Percentiles rank a stretch among this genome's conserved stretches.
These are phyloP conservation scores for Drosophila saltans DNA, from an alignment of 1,140 invertebrate species.

Conservation along the genomic window DNA sequence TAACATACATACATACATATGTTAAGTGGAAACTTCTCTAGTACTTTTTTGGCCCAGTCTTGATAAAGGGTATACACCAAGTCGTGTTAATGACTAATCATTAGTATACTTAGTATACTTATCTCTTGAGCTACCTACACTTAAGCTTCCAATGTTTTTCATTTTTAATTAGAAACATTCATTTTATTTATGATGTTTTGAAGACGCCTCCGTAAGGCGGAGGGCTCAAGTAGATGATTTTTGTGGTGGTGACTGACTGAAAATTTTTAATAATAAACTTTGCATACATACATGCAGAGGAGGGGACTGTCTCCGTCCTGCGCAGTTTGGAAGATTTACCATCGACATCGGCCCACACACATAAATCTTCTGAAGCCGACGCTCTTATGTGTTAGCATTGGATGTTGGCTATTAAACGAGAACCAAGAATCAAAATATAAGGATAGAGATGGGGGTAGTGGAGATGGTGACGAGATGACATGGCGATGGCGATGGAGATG, in stretches of 20 bases:
- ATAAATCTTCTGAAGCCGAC: slow-evolving; percentile 67
- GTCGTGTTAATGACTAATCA: not conserved
- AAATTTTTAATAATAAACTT: slow-evolving; percentile 62
- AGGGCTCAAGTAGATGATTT: slow-evolving; percentile 48
- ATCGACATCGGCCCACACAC: slow-evolving; percentile 35
- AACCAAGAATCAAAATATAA: slow-evolving; percentile 63
- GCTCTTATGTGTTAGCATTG: slow-evolving; percentile 49
- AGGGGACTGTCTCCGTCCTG: slow-evolving; percentile 37
- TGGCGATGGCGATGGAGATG: not conserved
- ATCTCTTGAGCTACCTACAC: slow-evolving; percentile 14
- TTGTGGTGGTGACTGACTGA: slow-evolving; percentile 32
- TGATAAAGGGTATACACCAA: not conserved
- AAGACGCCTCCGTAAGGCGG: not conserved
- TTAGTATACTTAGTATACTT: not conserved
- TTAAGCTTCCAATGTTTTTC: slow-evolving; percentile 45
- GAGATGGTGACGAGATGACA: slow-evolving; percentile 3
- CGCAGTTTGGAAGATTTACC: slow-evolving; percentile 62
- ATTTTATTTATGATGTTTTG: slow-evolving; percentile 61
- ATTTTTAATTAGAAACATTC: slow-evolving; percentile 65
- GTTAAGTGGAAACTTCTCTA: no score
- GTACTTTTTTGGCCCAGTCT: not conserved
- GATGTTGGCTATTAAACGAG: slow-evolving; percentile 75
- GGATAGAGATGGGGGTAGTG: not conserved
- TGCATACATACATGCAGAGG: slow-evolving; percentile 41
- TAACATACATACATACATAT: no score